Evolutionary conservation across 2,888 invertebrate genomes (phyloP).

Genomic region (Serripes groenlandicus): DNA sequence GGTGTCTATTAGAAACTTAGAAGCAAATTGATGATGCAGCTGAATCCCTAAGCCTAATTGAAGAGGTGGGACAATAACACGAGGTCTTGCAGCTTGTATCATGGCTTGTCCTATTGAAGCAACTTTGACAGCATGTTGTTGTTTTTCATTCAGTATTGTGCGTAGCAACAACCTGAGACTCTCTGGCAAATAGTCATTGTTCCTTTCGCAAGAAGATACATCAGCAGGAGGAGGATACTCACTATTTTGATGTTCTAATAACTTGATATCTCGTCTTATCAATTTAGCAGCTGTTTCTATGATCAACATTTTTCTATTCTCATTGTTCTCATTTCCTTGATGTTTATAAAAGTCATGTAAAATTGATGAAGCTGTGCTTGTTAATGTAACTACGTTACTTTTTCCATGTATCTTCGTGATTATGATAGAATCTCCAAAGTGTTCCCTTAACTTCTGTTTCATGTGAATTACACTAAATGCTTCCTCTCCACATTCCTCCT

Average conservation of each 20-base stretch:
- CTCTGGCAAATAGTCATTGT: conserved; percentile 18
- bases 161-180: conserved; percentile 13
- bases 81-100: conserved; percentile 60
- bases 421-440: conserved; percentile 61
- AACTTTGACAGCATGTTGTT: conserved; percentile 17
- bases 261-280: conserved; percentile 68
- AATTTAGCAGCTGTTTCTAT: conserved; percentile 69
- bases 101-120: conserved; percentile 68
- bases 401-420: conserved; percentile 62
- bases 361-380: conserved; percentile 44
- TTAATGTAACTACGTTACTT: conserved; percentile 61
- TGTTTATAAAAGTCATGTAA: conserved; percentile 54
- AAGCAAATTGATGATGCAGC: conserved; percentile 57
- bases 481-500: conserved; percentile 29
- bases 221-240: conserved; percentile 28
- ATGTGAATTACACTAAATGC: conserved; percentile 41
- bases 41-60: conserved; percentile 66
- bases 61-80: conserved; percentile 53
- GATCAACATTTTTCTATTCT: conserved; percentile 50
- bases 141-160: conserved; percentile 12
- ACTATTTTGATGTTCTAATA: conserved; percentile 5
- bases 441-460: conserved; percentile 58
- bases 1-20: conserved; percentile 67
- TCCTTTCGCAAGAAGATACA: conserved; percentile 11
- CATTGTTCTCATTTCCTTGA: conserved; percentile 15